phyloP scores from a whole-genome alignment of 2,797 vertebrate genomes.

The Sebastolobus alascanus region DNA sequence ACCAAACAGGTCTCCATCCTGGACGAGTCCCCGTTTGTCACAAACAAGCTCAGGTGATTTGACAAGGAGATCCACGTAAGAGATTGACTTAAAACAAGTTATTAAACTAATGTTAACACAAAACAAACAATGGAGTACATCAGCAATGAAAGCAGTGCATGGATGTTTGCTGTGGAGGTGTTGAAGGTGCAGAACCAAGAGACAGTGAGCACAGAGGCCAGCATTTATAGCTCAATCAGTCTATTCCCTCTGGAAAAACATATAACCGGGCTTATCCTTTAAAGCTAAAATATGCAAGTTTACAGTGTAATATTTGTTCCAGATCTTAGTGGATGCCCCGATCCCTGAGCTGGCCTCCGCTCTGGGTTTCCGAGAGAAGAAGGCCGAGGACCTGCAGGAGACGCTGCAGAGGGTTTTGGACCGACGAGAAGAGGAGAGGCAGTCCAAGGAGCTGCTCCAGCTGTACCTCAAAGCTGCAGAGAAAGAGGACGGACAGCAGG shows the following conservation, averaged over 20 bases:
- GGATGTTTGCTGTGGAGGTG: too few species aligned
- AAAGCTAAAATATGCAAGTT: not conserved
- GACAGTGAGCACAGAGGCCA: not conserved
- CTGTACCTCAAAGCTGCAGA: conserved; percentile 89
- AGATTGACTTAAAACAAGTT: too few species aligned
- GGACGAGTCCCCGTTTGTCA: too few species aligned
- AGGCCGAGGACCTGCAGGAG: conserved; percentile 85
- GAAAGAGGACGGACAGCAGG: conserved; percentile 62
- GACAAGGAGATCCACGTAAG: too few species aligned
- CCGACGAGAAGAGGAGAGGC: conserved; percentile 91
- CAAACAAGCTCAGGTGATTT: too few species aligned
- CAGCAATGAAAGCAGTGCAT: too few species aligned
- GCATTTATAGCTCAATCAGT: not conserved
- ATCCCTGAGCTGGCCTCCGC: conserved; percentile 86
- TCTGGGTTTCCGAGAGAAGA: conserved; percentile 80
- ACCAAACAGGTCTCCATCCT: too few species aligned
- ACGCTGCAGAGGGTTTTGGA: conserved; percentile 92
- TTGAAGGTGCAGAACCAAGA: too few species aligned
- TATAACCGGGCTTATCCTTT: too few species aligned
- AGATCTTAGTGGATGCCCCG: conserved; percentile 90
- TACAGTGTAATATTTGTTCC: conserved; percentile 10
- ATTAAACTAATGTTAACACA: too few species aligned
- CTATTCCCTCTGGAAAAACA: too few species aligned
- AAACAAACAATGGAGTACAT: too few species aligned
- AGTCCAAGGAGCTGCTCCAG: conserved; percentile 91